These are phyloP conservation scores for Ennomos quercinarius DNA, from an alignment of 2,888 invertebrate species.

Conservation along the genomic window DNA sequence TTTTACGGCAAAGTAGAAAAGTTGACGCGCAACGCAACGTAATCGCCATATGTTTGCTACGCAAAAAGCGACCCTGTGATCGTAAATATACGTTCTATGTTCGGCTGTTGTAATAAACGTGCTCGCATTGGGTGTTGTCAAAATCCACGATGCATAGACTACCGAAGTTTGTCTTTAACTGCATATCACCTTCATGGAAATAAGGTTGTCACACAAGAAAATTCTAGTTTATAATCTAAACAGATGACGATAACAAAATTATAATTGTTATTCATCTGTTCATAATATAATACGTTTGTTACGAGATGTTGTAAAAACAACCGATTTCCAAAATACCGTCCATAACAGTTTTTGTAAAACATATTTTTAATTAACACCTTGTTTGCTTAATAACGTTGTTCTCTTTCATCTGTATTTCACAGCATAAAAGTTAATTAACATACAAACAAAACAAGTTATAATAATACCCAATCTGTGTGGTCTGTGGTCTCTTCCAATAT, in stretches of 20 bases:
- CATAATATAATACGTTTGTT: not conserved
- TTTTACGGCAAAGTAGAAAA: no score
- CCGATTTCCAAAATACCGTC: no score
- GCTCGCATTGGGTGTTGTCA: no score
- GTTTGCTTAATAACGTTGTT: not conserved
- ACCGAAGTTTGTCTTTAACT: conserved; percentile 47
- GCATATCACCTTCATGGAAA: conserved; percentile 6
- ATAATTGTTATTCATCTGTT: no score
- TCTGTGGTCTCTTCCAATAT: conserved; percentile 1
- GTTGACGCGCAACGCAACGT: no score
- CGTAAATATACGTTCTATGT: no score
- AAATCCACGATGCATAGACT: conserved; percentile 44
- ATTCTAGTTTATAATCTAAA: not conserved
- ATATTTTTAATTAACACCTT: not conserved
- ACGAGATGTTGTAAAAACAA: not conserved
- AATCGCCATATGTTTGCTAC: no score
- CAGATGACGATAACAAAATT: no score
- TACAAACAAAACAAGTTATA: not conserved
- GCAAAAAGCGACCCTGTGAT: no score
- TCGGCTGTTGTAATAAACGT: no score
- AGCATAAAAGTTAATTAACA: conserved; percentile 15
- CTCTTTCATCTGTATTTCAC: not conserved
- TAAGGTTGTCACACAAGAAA: conserved; percentile 37
- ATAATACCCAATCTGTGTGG: conserved; percentile 1
- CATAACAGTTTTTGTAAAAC: no score